Evolutionary conservation across 2,888 invertebrate species (phyloP).

Genomic region (Biston stratarius): DNA sequence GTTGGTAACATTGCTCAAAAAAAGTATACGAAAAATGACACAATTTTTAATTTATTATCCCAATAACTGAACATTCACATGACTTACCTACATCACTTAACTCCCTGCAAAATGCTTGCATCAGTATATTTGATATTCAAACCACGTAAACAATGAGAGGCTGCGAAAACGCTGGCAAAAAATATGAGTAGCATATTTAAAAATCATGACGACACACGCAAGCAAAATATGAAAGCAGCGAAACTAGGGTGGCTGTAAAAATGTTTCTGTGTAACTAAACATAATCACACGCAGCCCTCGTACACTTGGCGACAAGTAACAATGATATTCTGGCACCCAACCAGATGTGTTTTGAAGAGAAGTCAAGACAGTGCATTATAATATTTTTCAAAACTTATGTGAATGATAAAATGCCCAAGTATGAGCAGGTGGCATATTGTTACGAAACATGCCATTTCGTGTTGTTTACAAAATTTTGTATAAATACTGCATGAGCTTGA

Average conservation of each 20-base stretch:
- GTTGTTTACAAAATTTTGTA: no score
- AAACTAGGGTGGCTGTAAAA: constrained; percentile 24
- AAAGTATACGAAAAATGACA: no score
- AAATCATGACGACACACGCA: constrained; percentile 35
- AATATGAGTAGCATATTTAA: constrained; percentile 34
- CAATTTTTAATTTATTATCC: no score
- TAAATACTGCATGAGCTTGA: no score
- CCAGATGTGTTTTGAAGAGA: background rate
- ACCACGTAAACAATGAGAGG: constrained; percentile 32
- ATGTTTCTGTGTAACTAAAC: constrained; percentile 18
- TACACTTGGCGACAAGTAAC: constrained; percentile 15
- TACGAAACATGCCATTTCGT: no score
- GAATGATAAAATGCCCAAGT: no score
- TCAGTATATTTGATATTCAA: constrained; percentile 25
- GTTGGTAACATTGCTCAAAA: no score
- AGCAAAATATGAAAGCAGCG: constrained; percentile 16
- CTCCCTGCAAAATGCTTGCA: constrained; percentile 27
- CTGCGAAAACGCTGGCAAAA: constrained; percentile 28
- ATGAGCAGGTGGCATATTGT: no score
- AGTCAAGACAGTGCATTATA: no score
- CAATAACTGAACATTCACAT: no score
- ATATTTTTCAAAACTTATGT: no score
- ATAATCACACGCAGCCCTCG: constrained; percentile 21
- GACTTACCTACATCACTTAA: background rate
- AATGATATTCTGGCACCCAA: background rate